Percentiles rank a stretch among this genome's conserved stretches.
phyloP scores from a whole-genome alignment of 2,888 invertebrate genomes.

The Rotaria macrura region DNA sequence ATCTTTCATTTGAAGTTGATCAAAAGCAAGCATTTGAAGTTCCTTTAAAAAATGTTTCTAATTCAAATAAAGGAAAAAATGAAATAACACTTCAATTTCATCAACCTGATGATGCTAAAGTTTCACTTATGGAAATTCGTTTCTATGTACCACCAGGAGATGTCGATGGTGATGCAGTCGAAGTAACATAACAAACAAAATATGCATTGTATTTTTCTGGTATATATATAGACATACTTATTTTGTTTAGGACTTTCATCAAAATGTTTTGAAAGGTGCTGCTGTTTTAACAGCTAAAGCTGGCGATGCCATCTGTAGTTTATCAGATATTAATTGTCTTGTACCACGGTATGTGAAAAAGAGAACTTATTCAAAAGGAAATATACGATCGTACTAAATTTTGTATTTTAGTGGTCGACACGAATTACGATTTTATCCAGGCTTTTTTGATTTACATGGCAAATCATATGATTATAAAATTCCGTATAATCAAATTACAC shows the following conservation, averaged over 20 bases:
- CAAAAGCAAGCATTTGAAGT: slow-evolving; percentile 75
- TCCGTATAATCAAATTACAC: slow-evolving; percentile 84
- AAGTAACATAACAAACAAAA: background rate
- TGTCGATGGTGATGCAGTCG: slow-evolving; percentile 58
- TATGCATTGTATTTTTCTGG: background rate
- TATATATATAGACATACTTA: background rate
- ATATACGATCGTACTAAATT: background rate
- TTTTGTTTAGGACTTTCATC: slow-evolving; percentile 69
- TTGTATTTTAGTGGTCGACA: slow-evolving; percentile 65
- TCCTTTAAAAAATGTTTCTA: slow-evolving; percentile 84
- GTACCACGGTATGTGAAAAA: slow-evolving; percentile 68
- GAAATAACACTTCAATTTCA: slow-evolving; percentile 96
- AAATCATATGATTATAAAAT: slow-evolving; percentile 99
- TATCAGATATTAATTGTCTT: slow-evolving; percentile 88
- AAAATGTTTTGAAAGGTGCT: slow-evolving; percentile 88
- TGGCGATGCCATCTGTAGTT: slow-evolving; percentile 91
- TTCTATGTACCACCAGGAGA: slow-evolving; percentile 83
- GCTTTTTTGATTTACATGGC: slow-evolving; percentile 81
- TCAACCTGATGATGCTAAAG: slow-evolving; percentile 93
- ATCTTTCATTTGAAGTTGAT: slow-evolving; percentile 46
- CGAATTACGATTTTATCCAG: slow-evolving; percentile 82
- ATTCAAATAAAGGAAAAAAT: slow-evolving; percentile 87
- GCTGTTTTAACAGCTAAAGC: slow-evolving; percentile 52
- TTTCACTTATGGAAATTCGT: slow-evolving; percentile 89
- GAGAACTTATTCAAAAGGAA: background rate